phyloP scores from a whole-genome alignment of 2,113 vertebrate genomes.

The Cyphomyrus plagiostoma region DNA sequence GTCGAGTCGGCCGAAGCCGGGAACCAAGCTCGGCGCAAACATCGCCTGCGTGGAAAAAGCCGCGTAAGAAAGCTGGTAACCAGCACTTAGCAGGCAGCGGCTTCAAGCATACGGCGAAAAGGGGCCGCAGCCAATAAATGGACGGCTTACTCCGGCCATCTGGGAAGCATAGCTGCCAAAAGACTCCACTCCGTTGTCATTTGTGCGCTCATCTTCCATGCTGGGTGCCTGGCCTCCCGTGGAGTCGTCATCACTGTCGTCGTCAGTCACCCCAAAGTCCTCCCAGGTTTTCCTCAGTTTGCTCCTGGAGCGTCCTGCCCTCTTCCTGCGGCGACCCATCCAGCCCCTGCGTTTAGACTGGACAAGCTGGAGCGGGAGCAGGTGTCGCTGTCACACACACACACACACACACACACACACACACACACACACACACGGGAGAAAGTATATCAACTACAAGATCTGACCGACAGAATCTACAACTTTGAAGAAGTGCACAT shows the following conservation, averaged over 20 bases:
- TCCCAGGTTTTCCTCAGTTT: slow-evolving; percentile 14
- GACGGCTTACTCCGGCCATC: background rate
- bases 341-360: slow-evolving; percentile 14
- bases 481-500: background rate
- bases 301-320: background rate
- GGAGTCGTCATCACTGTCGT: slow-evolving; percentile 3
- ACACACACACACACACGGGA: background rate
- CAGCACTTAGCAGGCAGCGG: background rate
- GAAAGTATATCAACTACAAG: background rate
- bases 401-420: background rate
- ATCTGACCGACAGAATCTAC: background rate
- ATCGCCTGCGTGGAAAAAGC: background rate
- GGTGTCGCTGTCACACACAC: slow-evolving; percentile 19
- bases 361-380: slow-evolving; percentile 21
- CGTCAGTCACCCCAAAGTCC: background rate
- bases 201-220: background rate
- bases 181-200: background rate
- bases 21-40: background rate
- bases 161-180: background rate
- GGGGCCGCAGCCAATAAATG: background rate
- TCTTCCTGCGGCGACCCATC: background rate
- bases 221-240: background rate
- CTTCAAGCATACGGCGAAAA: background rate
- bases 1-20: background rate
- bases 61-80: background rate